Base-by-base conservation (phyloP, 2,113 vertebrate genomes). In the Gobiocypris rarus region DNA sequence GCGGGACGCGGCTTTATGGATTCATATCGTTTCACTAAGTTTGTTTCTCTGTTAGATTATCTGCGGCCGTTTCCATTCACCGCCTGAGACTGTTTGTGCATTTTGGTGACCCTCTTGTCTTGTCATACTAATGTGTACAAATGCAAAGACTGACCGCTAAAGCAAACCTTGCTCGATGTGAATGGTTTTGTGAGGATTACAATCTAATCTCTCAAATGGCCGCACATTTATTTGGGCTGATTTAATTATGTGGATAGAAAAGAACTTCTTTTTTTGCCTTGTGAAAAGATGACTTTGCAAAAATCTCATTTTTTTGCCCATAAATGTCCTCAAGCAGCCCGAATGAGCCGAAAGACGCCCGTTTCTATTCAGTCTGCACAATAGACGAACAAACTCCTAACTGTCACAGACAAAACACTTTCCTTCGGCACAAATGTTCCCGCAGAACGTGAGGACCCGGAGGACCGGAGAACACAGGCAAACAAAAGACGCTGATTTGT, bases 71-170 rank as follows among this genome's bases (percentile, higher is more conserved):
- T 52, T 13, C 56, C 52, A 83, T 75, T 83, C 59, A n/a, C 28
- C 6, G 75, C 26, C 74, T 5, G 19, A 76, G 75, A 24, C 75
- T 77, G 54, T 77, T 59, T 77, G 77, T 80, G 59, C 26, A 22
- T 67, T 83, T 76, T 54, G 38, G 81, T 83, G 84, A 83, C 88
- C 84, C 75, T 79, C 80, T 45, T 5, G 0, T 15, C 28, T 61
- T 34, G 69, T 83, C 34, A 31, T 34, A 38, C 61, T 71, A 78
- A 78, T 73, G 41, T 5, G 38, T 63, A 41, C 14, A 78, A 80
- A 80, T 80, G 59, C 38, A 80, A 63, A 80, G 59, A 67, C 4
- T 22, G 59, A 80, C 59, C 24, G 24, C 41, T 26, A 31, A 65
- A 50, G 9, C 14, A 67, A 80, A 80, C 59, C 41, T 31, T 50